Percentiles rank a stretch among this genome's conserved stretches.
phyloP scores from a whole-genome alignment of 2,113 vertebrate species.

The Corvus moneduloides region DNA sequence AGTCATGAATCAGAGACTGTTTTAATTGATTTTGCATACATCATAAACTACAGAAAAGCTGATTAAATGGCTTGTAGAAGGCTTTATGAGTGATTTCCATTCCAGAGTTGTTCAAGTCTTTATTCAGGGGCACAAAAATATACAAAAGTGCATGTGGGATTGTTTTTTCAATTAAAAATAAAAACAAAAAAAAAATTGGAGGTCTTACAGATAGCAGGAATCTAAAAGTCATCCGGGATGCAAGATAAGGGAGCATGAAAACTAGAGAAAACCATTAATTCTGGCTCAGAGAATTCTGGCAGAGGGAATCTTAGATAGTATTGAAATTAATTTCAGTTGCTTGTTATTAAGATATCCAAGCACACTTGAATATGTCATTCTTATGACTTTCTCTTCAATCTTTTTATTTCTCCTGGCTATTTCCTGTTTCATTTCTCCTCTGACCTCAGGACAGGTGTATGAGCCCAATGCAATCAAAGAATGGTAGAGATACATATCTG shows the following conservation, averaged over 20 bases:
- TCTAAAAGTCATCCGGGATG: background rate
- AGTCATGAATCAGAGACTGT: background rate
- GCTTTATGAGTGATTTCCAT: background rate
- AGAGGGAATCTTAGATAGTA: background rate
- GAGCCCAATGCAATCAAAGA: background rate
- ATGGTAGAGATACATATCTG: background rate
- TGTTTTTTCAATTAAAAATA: background rate
- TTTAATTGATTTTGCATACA: constrained; percentile 11
- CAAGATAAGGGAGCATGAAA: background rate
- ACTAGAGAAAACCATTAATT: background rate
- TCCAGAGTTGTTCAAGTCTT: background rate
- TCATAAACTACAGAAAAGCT: background rate
- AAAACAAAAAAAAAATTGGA: background rate
- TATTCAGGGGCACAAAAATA: background rate
- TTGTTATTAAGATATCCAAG: background rate
- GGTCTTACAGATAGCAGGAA: background rate
- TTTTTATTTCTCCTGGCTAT: background rate
- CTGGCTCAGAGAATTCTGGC: background rate
- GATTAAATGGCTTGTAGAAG: background rate
- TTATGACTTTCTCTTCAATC: background rate
- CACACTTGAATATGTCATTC: background rate
- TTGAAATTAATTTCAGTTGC: background rate
- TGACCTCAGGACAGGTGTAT: background rate
- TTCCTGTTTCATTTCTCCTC: background rate
- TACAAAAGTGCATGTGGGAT: background rate